Conservation (phyloP, 2,113 vertebrate genomes). For the Prinia subflava region DNA sequence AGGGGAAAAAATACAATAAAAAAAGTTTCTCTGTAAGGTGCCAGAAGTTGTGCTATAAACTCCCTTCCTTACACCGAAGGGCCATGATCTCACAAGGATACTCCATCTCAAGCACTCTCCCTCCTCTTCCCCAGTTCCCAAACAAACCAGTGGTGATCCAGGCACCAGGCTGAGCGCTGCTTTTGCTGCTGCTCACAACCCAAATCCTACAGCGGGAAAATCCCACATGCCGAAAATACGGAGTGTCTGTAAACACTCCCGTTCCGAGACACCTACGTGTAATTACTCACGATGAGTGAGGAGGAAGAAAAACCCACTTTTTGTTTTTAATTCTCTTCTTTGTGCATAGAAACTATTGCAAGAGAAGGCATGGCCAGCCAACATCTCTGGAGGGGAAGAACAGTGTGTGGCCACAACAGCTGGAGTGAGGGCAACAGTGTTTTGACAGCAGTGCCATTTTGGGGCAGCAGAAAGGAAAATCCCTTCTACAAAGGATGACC, state of each 20-base stretch:
- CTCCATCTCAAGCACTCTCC: not conserved
- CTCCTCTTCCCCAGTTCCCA: not conserved
- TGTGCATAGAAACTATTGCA: not conserved
- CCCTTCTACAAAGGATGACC: not conserved
- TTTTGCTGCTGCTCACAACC: not conserved
- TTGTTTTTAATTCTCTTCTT: not conserved
- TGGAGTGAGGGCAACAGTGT: not conserved
- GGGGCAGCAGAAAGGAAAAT: not conserved
- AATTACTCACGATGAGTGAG: not conserved
- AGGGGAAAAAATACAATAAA: not conserved
- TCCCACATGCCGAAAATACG: not conserved
- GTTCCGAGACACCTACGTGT: not conserved
- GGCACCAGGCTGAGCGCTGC: not conserved
- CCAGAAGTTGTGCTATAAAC: fast-evolving
- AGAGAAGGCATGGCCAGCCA: fast-evolving
- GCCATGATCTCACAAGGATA: not conserved
- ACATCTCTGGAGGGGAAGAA: fast-evolving
- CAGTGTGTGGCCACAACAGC: fast-evolving
- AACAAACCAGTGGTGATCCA: not conserved
- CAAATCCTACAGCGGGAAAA: not conserved
- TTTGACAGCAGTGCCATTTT: not conserved
- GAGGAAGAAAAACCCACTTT: not conserved
- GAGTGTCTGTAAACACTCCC: conserved; percentile 18
- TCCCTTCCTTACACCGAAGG: fast-evolving
- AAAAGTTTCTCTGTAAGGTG: not conserved